phyloP scores from a whole-genome alignment of 2,113 vertebrate species.

The Tapirus terrestris region DNA sequence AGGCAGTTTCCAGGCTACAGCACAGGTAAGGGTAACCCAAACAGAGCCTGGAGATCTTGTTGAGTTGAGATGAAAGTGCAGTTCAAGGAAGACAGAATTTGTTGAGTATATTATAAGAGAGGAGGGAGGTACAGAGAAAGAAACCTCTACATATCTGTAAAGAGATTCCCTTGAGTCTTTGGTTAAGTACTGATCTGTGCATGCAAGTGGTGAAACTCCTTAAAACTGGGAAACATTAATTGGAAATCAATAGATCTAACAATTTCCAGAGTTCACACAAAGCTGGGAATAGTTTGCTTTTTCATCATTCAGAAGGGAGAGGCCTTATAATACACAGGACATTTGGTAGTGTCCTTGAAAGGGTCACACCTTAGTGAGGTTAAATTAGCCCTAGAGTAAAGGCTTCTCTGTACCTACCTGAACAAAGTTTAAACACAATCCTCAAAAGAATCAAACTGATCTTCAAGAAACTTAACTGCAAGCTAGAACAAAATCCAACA shows the following conservation, averaged over 20 bases:
- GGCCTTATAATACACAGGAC: background rate
- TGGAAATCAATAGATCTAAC: background rate
- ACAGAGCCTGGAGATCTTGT: background rate
- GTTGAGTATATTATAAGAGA: background rate
- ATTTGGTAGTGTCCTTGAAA: background rate
- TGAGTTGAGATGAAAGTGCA: background rate
- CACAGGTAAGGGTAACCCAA: background rate
- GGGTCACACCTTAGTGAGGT: background rate
- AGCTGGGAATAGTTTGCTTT: background rate
- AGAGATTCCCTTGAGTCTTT: background rate
- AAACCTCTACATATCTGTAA: background rate
- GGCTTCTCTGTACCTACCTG: background rate
- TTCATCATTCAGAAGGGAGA: background rate
- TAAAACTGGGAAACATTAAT: background rate
- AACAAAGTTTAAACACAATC: background rate
- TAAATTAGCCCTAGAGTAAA: background rate
- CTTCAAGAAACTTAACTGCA: background rate
- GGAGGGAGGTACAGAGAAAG: background rate
- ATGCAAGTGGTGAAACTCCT: background rate
- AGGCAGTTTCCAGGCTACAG: background rate
- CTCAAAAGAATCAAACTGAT: background rate
- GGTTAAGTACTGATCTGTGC: background rate
- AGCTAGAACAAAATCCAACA: background rate
- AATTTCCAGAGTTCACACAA: background rate
- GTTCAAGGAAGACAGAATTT: background rate